A percentile compares a stretch with the other conserved stretches of the same genome.
These are phyloP conservation scores for Poeciliopsis presidionis DNA, from an alignment of 2,797 vertebrate genomes.

Conservation along the genomic window DNA sequence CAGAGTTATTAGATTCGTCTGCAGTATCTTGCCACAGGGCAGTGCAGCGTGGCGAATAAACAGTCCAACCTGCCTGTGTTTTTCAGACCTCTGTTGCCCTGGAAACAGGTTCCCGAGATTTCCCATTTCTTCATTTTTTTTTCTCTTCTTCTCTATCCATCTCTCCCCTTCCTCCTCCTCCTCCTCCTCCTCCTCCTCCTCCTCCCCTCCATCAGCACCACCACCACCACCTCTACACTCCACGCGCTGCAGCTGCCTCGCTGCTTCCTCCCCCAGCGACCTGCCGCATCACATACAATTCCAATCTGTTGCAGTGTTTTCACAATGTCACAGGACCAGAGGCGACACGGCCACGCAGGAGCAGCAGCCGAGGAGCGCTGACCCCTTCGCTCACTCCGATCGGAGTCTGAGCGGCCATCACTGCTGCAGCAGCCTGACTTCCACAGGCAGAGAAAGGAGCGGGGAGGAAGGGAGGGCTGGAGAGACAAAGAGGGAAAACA, in stretches of 20 bases:
- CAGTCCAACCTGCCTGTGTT: constrained; percentile 77
- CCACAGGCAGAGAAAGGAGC: constrained; percentile 13
- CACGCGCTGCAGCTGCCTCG: constrained; percentile 35
- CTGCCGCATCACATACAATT: constrained; percentile 76
- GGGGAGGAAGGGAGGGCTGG: constrained; percentile 4
- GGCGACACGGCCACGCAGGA: constrained; percentile 25
- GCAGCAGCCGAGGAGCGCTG: constrained; percentile 36
- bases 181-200: not conserved
- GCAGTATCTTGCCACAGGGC: constrained; percentile 73
- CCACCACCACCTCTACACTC: constrained; percentile 39
- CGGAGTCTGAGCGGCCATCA: constrained; percentile 18
- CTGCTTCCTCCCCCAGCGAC: constrained; percentile 74
- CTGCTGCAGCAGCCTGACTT: constrained; percentile 57
- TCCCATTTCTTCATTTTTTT: constrained; percentile 81
- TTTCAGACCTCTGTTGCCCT: constrained; percentile 85
- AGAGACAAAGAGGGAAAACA: constrained; percentile 50
- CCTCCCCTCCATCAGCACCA: constrained; percentile 13
- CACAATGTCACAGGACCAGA: constrained; percentile 77
- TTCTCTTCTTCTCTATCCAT: constrained; percentile 72
- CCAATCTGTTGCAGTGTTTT: constrained; percentile 81
- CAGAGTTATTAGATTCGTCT: constrained; percentile 65
- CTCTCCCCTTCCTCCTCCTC: constrained; percentile 41
- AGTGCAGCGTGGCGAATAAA: constrained; percentile 69
- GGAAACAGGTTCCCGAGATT: constrained; percentile 86
- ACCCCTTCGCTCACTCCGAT: constrained; percentile 44